These are phyloP conservation scores for Geopemphigus sp. DNA, from an alignment of 1,140 invertebrate genomes.

Conservation along the genomic window DNA sequence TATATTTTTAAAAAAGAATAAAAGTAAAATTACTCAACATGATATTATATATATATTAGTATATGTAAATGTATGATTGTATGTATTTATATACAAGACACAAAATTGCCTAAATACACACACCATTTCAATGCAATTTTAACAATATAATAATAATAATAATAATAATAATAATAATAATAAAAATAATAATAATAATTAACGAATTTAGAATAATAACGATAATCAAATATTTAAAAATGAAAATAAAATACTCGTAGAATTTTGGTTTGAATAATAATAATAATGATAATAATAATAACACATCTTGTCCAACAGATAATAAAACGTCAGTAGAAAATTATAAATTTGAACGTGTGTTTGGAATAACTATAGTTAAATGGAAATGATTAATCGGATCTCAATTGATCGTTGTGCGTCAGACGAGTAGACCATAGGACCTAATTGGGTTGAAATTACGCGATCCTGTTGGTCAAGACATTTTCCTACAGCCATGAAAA, in stretches of 20 bases:
- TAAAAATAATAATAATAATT: conserved; percentile 10
- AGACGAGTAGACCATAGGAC: conserved; percentile 26
- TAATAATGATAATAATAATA: not conserved
- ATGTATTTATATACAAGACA: conserved; percentile 44
- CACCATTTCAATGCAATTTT: conserved; percentile 35
- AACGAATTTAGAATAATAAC: conserved; percentile 19
- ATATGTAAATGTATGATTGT: conserved; percentile 31
- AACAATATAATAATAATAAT: conserved; percentile 26
- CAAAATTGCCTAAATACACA: conserved; percentile 34
- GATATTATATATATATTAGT: not conserved
- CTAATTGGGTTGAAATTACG: not conserved
- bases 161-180: conserved; percentile 3
- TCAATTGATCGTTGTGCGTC: conserved; percentile 16
- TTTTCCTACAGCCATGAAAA: conserved; percentile 39
- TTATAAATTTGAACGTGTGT: not conserved
- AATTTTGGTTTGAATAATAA: not conserved
- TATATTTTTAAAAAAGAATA: not conserved
- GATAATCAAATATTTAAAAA: conserved; percentile 12
- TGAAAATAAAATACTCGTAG: not conserved
- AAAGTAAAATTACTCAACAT: conserved; percentile 16
- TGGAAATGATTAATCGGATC: not conserved
- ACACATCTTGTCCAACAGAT: conserved; percentile 37
- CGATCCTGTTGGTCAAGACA: conserved; percentile 42
- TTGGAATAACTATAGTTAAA: not conserved
- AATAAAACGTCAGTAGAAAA: not conserved